Base-by-base conservation (phyloP, 92 coral and sea anemone species). In the Montipora capitata region DNA sequence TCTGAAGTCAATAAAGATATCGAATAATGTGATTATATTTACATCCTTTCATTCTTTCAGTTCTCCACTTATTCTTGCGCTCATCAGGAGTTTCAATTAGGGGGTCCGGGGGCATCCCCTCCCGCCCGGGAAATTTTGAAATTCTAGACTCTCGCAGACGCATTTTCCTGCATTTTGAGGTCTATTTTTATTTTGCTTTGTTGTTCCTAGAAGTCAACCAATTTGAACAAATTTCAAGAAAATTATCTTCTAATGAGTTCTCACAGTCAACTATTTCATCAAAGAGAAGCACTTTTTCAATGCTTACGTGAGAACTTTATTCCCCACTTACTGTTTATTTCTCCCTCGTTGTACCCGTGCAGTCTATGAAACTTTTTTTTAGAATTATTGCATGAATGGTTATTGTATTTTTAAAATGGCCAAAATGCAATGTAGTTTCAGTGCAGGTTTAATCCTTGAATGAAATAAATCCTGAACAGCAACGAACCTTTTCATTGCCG, bases 161-260 rank as follows among this genome's bases (percentile, higher is more conserved):
- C 69, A 64, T 64, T 64, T 64, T 76, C 80, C 44, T 20, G 27
- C 27, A 20, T 20, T 20, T 20, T 20, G 27, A 20, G 80, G 68
- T 38, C 80, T 76, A n/a, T 77, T 77, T 77, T 77, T 54, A 40
- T 0, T 20, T 77, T 80, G 75, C 75, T 80, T 80, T 65, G 85
- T 65, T 64, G 74, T 80, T 80, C 71, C 41, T 20, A 48, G 5
- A 72, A 72, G 77, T 72, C 77, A 42, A 72, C 77, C 6, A 72
- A 40, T 72, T 72, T 72, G 15, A 59, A 62, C 54, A 79, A 79
- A 63, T 40, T 61, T 64, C 63, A 68, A 74, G 78, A 74, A 39
- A 74, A 74, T 74, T 16, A 74, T 74, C 40, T 74, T 74, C 2
- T 41, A 74, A 74, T 74, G 44, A 43, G 58, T 74, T 14, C 12